Base-by-base conservation (phyloP, 2,113 vertebrate genomes). In the Seriola dumerili region DNA sequence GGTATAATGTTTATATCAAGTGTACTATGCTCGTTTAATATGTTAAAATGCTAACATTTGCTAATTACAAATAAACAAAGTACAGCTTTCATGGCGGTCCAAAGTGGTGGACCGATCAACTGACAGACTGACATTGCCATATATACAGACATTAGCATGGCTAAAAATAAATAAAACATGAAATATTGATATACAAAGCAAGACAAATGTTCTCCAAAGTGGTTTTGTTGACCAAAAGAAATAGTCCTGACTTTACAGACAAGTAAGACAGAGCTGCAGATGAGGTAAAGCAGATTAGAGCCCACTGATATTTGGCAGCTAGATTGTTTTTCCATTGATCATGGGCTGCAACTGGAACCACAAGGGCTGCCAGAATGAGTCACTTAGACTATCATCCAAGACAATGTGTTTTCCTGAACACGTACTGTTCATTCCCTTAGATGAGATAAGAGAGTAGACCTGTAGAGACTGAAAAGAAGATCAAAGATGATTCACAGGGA, bases 271-370 rank as follows among this genome's bases (percentile, higher is more conserved):
- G 3, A 23, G n/a, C 54, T 57, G 54, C 54, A 23, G 25, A 70
- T 40, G 14, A 74, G 38, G 54, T 44, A 38, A 67, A 66, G 52
- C 77, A 52, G 55, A 71, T 83, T 11, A 58, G 29, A 14, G 14
- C 1, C 25, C 23, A 0, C 12, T 52, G 34, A 70, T 55, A 19
- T 77, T 62, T 78, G 69, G 64, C 77, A 69, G 32, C 10, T 23
- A 29, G 9, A n/a, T 64, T 8, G 5, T 48, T 61, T 74, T 88
- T 55, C 23, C 67, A 59, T 54, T 62, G 64, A 62, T 88, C 50
- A 62, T 0, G 17, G 48, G 0, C 48, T 32, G 63, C 52, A 44
- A 34, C 8, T 70, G 36, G 74, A n/a, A 17, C 3, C 6, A 8
- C 25, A 10, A 34, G n/a, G 44, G 16, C 40, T 77, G 63, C 57